Percentiles rank a stretch among this genome's conserved stretches.
phyloP scores from a whole-genome alignment of 2,797 vertebrate species.

The Poeciliopsis turneri region DNA sequence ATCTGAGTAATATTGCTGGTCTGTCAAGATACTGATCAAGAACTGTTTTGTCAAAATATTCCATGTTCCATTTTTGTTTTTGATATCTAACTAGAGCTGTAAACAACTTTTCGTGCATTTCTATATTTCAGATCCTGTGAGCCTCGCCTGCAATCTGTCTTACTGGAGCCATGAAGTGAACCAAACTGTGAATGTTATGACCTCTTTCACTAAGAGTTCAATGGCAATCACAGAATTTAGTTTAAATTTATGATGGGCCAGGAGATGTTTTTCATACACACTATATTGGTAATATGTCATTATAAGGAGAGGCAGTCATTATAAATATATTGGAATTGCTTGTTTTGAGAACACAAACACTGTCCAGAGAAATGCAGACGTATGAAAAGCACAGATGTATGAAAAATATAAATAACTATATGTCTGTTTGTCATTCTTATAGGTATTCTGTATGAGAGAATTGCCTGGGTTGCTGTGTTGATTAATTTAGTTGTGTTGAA shows the following conservation, averaged over 20 bases:
- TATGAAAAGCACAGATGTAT: constrained; percentile 6
- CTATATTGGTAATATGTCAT: neutral
- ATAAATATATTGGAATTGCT: neutral
- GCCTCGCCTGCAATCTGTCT: neutral
- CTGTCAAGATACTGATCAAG: no score
- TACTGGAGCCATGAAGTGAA: neutral
- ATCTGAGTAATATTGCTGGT: no score
- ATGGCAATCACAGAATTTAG: neutral
- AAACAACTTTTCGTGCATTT: neutral
- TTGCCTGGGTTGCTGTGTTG: constrained; percentile 69
- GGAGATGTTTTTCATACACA: neutral
- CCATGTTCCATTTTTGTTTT: neutral
- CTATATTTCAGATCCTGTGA: neutral
- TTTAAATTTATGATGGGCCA: neutral
- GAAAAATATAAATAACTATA: constrained; percentile 16
- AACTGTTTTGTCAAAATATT: no score
- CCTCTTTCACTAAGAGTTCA: neutral
- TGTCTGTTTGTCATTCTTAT: constrained; percentile 45
- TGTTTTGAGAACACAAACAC: constrained; percentile 12
- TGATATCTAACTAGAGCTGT: neutral
- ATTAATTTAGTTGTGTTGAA: constrained; percentile 85
- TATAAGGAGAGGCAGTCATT: neutral
- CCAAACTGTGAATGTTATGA: neutral
- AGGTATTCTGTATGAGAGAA: constrained; percentile 56
- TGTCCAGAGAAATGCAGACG: neutral